Evolutionary conservation across 92 coral and sea anemone genomes (phyloP).

Genomic region (Paramuricea clavata): DNA sequence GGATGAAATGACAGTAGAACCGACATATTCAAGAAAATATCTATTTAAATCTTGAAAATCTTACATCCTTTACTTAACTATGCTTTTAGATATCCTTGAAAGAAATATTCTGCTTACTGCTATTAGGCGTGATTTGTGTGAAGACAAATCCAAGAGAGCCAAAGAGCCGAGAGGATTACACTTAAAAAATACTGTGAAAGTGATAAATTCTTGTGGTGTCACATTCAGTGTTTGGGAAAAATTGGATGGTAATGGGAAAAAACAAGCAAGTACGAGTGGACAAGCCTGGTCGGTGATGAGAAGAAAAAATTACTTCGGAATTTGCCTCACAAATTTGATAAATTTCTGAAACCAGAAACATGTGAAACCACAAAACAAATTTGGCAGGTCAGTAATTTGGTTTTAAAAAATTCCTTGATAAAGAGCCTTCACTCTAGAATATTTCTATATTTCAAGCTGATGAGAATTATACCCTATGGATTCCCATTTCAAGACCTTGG

Average conservation of each 20-base stretch:
- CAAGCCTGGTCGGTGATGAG: slow-evolving; percentile 51
- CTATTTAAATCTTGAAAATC: background rate
- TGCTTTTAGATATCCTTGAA: slow-evolving; percentile 39
- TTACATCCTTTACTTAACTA: too few species aligned
- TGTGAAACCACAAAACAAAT: slow-evolving; percentile 13
- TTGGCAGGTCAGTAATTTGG: slow-evolving; percentile 42
- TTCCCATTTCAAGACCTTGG: slow-evolving; percentile 27
- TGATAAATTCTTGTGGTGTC: too few species aligned
- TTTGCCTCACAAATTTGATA: slow-evolving; percentile 47
- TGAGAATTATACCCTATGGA: too few species aligned
- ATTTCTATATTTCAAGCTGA: too few species aligned
- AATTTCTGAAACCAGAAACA: slow-evolving; percentile 40
- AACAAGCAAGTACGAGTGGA: slow-evolving; percentile 43
- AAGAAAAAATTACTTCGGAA: slow-evolving; percentile 37
- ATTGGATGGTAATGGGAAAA: slow-evolving; percentile 34
- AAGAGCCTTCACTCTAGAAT: too few species aligned
- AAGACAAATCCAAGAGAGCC: slow-evolving; percentile 26
- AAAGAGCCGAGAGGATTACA: slow-evolving; percentile 21
- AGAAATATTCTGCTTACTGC: slow-evolving; percentile 22
- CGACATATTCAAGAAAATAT: slow-evolving; percentile 25
- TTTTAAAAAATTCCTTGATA: too few species aligned
- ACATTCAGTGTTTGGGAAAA: too few species aligned
- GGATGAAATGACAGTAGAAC: slow-evolving; percentile 29
- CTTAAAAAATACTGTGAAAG: slow-evolving; percentile 26
- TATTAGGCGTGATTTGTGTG: slow-evolving; percentile 24